Percentiles rank a stretch among this genome's conserved stretches.
Conservation (phyloP, 2,113 vertebrate genomes). For the Hydropotes inermis region DNA sequence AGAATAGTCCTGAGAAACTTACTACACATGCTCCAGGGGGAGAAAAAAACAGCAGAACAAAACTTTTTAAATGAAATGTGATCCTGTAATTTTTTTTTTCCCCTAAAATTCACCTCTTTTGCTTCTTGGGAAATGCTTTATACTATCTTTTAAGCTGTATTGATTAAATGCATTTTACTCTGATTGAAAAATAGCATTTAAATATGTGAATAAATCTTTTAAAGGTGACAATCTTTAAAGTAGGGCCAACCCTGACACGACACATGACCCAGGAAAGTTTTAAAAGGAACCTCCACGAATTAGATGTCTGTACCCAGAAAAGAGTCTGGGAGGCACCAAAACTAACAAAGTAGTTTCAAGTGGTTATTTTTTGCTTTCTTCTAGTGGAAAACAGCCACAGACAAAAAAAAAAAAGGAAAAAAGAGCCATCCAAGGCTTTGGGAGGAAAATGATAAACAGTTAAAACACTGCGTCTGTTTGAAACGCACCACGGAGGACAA, state of each 20-base stretch:
- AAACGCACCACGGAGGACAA: neutral
- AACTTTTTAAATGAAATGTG: neutral
- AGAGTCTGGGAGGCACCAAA: neutral
- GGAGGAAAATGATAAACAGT: neutral
- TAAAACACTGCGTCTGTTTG: neutral
- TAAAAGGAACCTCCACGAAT: neutral
- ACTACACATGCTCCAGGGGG: neutral
- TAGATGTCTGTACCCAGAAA: neutral
- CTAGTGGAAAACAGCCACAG: neutral
- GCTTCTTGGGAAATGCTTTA: neutral
- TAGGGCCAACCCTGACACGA: neutral
- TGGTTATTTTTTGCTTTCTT: neutral
- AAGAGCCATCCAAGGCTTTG: neutral
- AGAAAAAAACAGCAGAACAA: neutral
- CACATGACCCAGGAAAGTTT: neutral
- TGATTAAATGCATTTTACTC: neutral
- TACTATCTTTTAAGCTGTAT: neutral
- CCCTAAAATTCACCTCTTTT: neutral
- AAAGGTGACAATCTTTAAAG: neutral
- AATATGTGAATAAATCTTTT: neutral
- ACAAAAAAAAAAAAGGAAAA: neutral
- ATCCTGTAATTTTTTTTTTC: neutral
- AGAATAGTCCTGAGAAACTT: neutral
- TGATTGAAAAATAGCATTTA: neutral
- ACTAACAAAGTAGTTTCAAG: too few species aligned